Evolutionary conservation across 2,888 invertebrate species (phyloP).

Genomic region (Choristoneura rosaceana): DNA sequence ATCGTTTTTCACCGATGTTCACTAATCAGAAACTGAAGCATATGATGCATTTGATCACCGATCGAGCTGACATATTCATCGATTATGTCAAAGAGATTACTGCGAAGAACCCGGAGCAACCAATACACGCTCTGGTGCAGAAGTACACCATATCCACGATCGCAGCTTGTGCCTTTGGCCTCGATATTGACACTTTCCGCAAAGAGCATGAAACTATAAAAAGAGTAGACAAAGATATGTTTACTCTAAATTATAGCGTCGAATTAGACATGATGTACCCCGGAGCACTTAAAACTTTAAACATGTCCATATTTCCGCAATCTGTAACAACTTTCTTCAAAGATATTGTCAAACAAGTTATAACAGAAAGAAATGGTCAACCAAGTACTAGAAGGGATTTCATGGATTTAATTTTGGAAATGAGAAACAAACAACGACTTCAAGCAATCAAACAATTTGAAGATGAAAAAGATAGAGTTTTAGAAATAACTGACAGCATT

Average conservation of each 20-base stretch:
- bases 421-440: conserved; percentile 55
- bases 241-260: neutral
- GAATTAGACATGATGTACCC: conserved; percentile 58
- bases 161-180: conserved; percentile 53
- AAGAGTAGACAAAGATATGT: conserved; percentile 11
- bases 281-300: conserved; percentile 56
- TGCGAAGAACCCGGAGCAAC: conserved; percentile 48
- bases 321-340: conserved; percentile 52
- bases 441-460: conserved; percentile 44
- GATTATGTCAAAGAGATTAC: conserved; percentile 10
- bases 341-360: conserved; percentile 51
- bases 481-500: conserved; percentile 53
- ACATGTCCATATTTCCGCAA: conserved; percentile 52
- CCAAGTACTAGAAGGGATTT: conserved; percentile 60
- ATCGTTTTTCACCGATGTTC: conserved; percentile 41
- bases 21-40: conserved; percentile 41
- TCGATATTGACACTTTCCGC: conserved; percentile 48
- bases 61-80: neutral
- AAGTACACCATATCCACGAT: conserved; percentile 59
- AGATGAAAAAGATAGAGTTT: conserved; percentile 29
- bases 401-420: conserved; percentile 62
- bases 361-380: conserved; percentile 55
- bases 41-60: conserved; percentile 37
- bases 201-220: conserved; percentile 1
- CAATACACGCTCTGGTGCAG: conserved; percentile 53